Percentiles rank a stretch among this genome's conserved stretches.
Conservation (phyloP, 2,113 vertebrate genomes). For the Pogona vitticeps region DNA sequence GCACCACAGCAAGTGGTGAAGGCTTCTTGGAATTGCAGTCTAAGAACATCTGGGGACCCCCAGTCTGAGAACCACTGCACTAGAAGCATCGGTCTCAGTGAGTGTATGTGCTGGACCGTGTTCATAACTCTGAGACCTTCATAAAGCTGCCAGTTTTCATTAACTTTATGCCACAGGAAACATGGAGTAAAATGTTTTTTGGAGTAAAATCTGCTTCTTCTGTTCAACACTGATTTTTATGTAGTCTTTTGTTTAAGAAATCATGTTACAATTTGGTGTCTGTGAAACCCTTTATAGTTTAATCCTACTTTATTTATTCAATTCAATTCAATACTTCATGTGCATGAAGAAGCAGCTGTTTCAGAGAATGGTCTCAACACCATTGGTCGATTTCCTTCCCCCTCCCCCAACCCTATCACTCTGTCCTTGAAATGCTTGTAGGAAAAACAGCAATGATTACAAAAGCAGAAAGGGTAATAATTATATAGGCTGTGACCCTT, state of each 20-base stretch:
- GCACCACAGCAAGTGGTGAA: too few species aligned
- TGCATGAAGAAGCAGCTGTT: background rate
- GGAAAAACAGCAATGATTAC: background rate
- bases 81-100: background rate
- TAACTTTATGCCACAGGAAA: background rate
- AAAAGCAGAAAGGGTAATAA: background rate
- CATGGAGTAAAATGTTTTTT: background rate
- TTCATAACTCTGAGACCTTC: too few species aligned
- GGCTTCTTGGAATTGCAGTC: too few species aligned
- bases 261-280: background rate
- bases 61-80: too few species aligned
- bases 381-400: background rate
- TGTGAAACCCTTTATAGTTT: slow-evolving; percentile 8
- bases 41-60: too few species aligned
- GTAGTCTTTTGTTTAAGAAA: slow-evolving; percentile 1
- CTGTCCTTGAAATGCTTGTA: background rate
- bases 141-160: background rate
- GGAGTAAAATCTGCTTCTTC: background rate
- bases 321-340: too few species aligned
- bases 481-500: background rate
- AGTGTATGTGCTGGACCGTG: background rate
- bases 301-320: background rate
- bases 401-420: background rate
- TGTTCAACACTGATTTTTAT: background rate
- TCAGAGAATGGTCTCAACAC: slow-evolving; percentile 4